Percentiles rank a stretch among this genome's conserved stretches.
phyloP scores from a whole-genome alignment of 2,113 vertebrate species.

The Cinclus cinclus region DNA sequence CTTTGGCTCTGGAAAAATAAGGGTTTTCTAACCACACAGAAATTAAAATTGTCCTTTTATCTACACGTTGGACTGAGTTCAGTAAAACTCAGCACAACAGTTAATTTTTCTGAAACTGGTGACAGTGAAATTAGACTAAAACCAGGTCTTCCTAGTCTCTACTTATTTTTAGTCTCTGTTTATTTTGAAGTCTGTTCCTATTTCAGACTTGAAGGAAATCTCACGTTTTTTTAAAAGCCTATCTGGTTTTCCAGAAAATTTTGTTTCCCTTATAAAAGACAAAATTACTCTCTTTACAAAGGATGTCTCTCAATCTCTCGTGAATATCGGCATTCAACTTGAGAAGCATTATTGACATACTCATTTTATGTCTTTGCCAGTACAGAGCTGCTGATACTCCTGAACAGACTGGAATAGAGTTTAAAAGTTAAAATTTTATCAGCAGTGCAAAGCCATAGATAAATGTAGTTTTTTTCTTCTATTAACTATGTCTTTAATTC shows the following conservation, averaged over 20 bases:
- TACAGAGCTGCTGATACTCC: not conserved
- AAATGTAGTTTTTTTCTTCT: not conserved
- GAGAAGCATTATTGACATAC: not conserved
- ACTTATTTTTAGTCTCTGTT: too few relatives aligned
- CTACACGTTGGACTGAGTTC: not conserved
- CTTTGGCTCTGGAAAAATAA: not conserved
- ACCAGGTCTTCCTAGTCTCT: not conserved
- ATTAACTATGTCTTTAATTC: not conserved
- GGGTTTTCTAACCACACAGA: not conserved
- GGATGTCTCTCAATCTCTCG: not conserved
- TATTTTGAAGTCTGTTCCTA: not conserved
- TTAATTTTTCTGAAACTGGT: not conserved
- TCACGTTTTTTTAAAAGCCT: not conserved
- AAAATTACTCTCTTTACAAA: not conserved
- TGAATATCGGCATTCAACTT: not conserved
- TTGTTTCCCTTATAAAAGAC: not conserved
- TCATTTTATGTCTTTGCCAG: not conserved
- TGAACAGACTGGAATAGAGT: not conserved
- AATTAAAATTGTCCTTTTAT: not conserved
- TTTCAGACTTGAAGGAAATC: not conserved
- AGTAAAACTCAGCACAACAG: not conserved
- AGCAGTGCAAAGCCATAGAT: not conserved
- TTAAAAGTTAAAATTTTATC: not conserved
- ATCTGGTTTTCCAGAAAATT: not conserved
- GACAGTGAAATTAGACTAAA: not conserved